A percentile compares a stretch with the other conserved stretches of the same genome.
These are phyloP conservation scores for Macroglossus sobrinus DNA, from an alignment of 2,113 vertebrate genomes.

Conservation along the genomic window DNA sequence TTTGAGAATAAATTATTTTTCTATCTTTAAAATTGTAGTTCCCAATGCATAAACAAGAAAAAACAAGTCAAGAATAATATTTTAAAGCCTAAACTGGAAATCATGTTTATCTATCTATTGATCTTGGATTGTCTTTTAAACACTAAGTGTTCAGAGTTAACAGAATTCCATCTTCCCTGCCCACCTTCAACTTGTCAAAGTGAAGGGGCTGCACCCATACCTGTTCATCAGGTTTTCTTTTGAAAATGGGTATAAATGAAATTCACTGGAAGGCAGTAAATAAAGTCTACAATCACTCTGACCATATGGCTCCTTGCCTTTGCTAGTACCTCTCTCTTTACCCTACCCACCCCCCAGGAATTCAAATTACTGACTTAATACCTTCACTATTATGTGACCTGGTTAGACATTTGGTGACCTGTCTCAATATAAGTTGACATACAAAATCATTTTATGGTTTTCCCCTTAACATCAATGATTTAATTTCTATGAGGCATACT, in stretches of 20 bases:
- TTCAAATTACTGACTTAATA: neutral
- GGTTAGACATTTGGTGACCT: neutral
- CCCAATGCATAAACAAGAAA: conserved; percentile 52
- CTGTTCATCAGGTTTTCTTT: neutral
- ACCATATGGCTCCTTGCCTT: neutral
- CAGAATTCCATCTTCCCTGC: conserved; percentile 2
- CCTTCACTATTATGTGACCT: neutral
- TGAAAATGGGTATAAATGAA: conserved; percentile 16
- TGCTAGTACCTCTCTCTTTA: neutral
- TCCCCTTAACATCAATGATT: neutral
- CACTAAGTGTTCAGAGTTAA: neutral
- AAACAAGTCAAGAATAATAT: conserved; percentile 47
- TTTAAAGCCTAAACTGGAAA: conserved; percentile 41
- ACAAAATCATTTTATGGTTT: neutral
- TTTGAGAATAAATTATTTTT: neutral
- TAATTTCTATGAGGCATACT: neutral
- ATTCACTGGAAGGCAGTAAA: neutral
- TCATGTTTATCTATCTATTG: conserved; percentile 15
- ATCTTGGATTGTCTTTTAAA: conserved; percentile 61
- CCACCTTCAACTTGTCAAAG: neutral
- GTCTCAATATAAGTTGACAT: neutral
- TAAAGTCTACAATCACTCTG: neutral
- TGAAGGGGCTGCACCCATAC: neutral
- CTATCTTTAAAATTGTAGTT: neutral
- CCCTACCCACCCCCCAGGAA: neutral